A percentile compares a stretch with the other conserved stretches of the same genome.
phyloP scores from a whole-genome alignment of 1,140 invertebrate genomes.

The Formica exsecta region DNA sequence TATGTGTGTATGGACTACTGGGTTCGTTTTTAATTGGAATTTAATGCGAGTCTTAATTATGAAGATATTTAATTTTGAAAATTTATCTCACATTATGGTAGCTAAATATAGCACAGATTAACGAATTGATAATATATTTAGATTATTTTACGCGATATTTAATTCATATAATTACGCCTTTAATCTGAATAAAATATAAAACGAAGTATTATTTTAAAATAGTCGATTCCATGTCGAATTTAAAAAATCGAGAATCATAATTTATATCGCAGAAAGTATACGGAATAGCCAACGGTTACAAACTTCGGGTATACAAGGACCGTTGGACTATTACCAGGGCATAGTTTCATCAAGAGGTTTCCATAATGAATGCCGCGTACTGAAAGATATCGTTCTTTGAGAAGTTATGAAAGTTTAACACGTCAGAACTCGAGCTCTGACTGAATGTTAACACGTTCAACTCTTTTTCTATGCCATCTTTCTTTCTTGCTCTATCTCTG shows the following conservation, averaged over 20 bases:
- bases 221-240: constrained; percentile 12
- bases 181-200: neutral
- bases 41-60: neutral
- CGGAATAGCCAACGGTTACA: constrained; percentile 38
- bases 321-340: constrained; percentile 58
- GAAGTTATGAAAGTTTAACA: constrained; percentile 80
- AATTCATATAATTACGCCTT: neutral
- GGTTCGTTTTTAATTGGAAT: neutral
- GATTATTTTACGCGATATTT: neutral
- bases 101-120: neutral
- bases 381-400: constrained; percentile 73
- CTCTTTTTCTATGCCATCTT: constrained; percentile 26
- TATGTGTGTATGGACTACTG: neutral
- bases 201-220: constrained; percentile 18
- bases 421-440: constrained; percentile 63
- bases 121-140: constrained; percentile 12
- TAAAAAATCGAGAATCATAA: constrained; percentile 64
- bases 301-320: constrained; percentile 60
- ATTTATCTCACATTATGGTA: neutral
- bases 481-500: constrained; percentile 22
- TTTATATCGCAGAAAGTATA: constrained; percentile 57
- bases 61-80: neutral
- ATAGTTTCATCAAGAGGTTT: constrained; percentile 74
- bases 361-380: constrained; percentile 73
- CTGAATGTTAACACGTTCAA: constrained; percentile 54